These are phyloP conservation scores for Numida meleagris DNA, from an alignment of 2,113 vertebrate species.

Conservation along the genomic window DNA sequence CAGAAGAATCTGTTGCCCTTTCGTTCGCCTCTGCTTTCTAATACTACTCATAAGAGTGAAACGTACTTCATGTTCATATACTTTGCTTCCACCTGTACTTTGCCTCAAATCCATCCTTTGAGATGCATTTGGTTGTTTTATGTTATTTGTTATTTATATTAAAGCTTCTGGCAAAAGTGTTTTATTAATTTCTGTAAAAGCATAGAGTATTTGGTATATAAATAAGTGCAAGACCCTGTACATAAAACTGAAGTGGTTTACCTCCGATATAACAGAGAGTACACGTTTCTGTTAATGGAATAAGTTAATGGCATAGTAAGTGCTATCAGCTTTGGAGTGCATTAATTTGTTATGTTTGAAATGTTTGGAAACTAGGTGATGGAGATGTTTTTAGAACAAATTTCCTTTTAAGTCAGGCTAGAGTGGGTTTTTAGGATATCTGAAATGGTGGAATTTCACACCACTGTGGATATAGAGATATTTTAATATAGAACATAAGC, in stretches of 20 bases:
- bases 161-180: not conserved
- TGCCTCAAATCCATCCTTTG: not conserved
- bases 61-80: not conserved
- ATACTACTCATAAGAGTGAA: not conserved
- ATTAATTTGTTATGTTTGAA: conserved; percentile 26
- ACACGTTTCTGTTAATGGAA: not conserved
- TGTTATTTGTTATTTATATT: not conserved
- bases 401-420: not conserved
- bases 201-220: not conserved
- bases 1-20: not conserved
- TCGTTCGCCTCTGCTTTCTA: not conserved
- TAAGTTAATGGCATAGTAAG: conserved; percentile 13
- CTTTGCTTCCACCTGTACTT: not conserved
- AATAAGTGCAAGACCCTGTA: not conserved
- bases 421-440: not conserved
- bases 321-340: not conserved
- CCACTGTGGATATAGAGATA: not conserved
- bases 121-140: not conserved
- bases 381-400: not conserved
- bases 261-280: not conserved
- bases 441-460: not conserved
- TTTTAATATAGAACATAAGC: not conserved
- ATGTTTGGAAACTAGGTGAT: conserved; percentile 13
- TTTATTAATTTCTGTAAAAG: not conserved
- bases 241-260: not conserved